Base-by-base conservation (phyloP, 2,888 invertebrate genomes). In the Cephonodes hylas region DNA sequence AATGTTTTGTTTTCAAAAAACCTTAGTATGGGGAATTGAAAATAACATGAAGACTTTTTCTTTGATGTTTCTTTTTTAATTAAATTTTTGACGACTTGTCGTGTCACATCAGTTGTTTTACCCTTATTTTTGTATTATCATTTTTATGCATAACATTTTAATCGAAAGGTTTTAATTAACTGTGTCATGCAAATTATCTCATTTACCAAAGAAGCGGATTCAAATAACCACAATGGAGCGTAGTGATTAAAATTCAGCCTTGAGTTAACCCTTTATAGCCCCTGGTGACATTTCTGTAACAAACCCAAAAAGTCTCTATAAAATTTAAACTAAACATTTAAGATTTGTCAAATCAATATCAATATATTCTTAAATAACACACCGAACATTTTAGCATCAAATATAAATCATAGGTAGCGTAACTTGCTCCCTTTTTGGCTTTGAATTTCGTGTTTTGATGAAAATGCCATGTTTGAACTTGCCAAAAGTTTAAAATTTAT, bases 231-330 rank as follows among this genome's bases (percentile, higher is more conserved):
- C 46, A 66, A 60, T 59, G 25, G 23, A 60, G 25, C 60, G 53
- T 70, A 74, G 75, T 73, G 71, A 70, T 72, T 61, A 67, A 74
- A 71, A 76, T 73, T 69, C 75, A 79, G 69, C 81, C 81, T 80
- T 81, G 76, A 79, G 80, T 85, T n/a, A n/a, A n/a, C n/a, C n/a
- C n/a, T n/a, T n/a, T n/a, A n/a, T n/a, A n/a, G n/a, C n/a, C n/a
- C n/a, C n/a, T n/a, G n/a, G n/a, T n/a, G n/a, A n/a, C n/a, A n/a
- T n/a, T n/a, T n/a, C n/a, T n/a, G n/a, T n/a, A n/a, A n/a, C n/a
- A n/a, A n/a, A n/a, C n/a, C n/a, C n/a, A n/a, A n/a, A n/a, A n/a
- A n/a, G n/a, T n/a, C n/a, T n/a, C n/a, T n/a, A n/a, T n/a, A n/a
- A n/a, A n/a, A n/a, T n/a, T n/a, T n/a, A n/a, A n/a, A n/a, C n/a